Evolutionary conservation across 2,888 invertebrate genomes (phyloP).

Genomic region (Limenitis arthemis): DNA sequence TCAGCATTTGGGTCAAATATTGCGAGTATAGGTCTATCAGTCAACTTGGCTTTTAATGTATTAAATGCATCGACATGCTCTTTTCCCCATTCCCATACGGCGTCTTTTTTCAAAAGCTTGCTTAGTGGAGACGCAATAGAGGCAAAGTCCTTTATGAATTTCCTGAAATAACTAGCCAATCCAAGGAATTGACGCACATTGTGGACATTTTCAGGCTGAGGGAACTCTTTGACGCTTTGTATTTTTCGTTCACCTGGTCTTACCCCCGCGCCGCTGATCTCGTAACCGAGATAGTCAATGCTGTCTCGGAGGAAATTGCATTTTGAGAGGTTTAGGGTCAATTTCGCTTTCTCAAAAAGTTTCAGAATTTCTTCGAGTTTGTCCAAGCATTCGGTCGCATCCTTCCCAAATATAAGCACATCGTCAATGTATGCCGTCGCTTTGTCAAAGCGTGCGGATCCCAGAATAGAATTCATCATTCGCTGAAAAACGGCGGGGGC

Average conservation of each 20-base stretch:
- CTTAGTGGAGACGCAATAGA: too few species aligned
- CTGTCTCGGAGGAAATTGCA: constrained; percentile 15
- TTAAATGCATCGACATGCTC: constrained; percentile 9
- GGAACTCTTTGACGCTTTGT: constrained; percentile 18
- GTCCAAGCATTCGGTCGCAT: constrained; percentile 19
- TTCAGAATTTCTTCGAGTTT: constrained; percentile 27
- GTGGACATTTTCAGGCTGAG: constrained; percentile 15
- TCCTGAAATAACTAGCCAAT: constrained; percentile 14
- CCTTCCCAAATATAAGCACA: constrained; percentile 21
- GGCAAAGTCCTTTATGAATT: constrained; percentile 18
- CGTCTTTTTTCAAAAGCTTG: constrained; percentile 10
- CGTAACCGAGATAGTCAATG: too few species aligned
- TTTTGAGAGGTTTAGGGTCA: constrained; percentile 32
- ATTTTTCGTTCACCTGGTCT: constrained; percentile 20
- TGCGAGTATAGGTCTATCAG: not conserved
- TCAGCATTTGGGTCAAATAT: too few species aligned
- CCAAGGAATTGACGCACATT: constrained; percentile 16
- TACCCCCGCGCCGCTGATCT: constrained; percentile 18
- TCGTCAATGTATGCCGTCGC: constrained; percentile 28
- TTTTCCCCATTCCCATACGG: constrained; percentile 17
- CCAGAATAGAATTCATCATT: too few species aligned
- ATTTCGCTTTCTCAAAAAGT: constrained; percentile 25
- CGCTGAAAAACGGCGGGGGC: too few species aligned
- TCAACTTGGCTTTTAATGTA: not conserved
- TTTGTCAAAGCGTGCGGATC: constrained; percentile 9